Base-by-base conservation (phyloP, 2,888 invertebrate species). In the Parascotia fuliginaria region DNA sequence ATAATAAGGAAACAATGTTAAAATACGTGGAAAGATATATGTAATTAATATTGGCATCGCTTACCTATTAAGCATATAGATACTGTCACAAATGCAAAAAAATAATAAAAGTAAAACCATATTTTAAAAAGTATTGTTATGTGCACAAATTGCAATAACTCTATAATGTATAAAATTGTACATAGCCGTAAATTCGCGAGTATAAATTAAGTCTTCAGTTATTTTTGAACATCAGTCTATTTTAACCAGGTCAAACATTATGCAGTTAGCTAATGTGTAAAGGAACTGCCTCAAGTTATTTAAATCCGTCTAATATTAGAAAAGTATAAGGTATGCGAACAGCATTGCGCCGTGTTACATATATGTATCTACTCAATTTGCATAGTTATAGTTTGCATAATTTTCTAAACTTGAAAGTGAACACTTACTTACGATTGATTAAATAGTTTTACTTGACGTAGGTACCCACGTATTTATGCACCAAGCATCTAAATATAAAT, bases 271-370 rank as follows among this genome's bases (percentile, higher is more conserved):
- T 32, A 41, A 54, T 45, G 46, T 43, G 37, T 29, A 24, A 54
- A 39, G 40, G 43, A 49, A 50, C 39, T 44, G 31, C 31, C 41
- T 42, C 45, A 43, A 51, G 55, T 45, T 51, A 54, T 60, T 50
- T 45, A 13, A 46, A 47, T 42, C 33, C 40, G 37, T n/a, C 42
- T 64, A 57, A 61, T 55, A 50, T 54, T 55, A 61, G 47, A 41
- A 47, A 55, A 40, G 33, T 61, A 49, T 41, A 48, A 38, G 16
- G 15, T 34, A 55, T 53, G 47, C 47, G 32, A 28, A 34, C 32
- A 34, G 29, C 37, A 45, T 41, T 14, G 12, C 16, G 29, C 40
- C 33, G 29, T 48, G 43, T 41, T 42, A n/a, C n/a, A n/a, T n/a
- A n/a, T n/a, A n/a, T n/a, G n/a, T 43, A 57, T 49, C 41, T 47